Evolutionary conservation across 53 echinoderm and acorn worm species (phyloP).

Genomic region (Hippasteria phrygiana): DNA sequence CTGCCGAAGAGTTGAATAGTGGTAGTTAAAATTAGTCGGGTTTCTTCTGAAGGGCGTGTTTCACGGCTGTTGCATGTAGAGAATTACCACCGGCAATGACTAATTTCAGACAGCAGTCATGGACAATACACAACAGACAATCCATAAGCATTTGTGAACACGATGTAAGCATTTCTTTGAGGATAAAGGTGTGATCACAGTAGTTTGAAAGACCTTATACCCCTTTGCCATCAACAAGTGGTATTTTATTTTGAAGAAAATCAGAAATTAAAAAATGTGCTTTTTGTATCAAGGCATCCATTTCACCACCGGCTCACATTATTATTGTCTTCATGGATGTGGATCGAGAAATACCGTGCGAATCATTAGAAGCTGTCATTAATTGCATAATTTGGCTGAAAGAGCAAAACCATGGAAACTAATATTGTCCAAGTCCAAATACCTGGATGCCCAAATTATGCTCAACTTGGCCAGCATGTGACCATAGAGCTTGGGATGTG

Average conservation of each 20-base stretch:
- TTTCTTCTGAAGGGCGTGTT: background rate
- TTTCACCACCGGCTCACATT: background rate
- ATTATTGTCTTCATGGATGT: background rate
- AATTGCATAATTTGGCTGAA: constrained; percentile 48
- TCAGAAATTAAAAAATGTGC: too few relatives aligned
- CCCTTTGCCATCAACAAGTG: too few relatives aligned
- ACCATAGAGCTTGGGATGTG: too few relatives aligned
- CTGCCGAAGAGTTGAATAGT: constrained; percentile 9
- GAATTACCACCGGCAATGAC: background rate
- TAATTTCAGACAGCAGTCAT: background rate
- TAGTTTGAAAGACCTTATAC: too few relatives aligned
- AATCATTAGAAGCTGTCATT: constrained; percentile 27
- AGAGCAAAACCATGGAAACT: constrained; percentile 59
- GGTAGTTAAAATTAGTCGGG: constrained; percentile 4
- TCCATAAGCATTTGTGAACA: too few relatives aligned
- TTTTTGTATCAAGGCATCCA: background rate
- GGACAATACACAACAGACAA: too few relatives aligned
- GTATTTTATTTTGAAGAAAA: too few relatives aligned
- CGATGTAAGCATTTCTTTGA: too few relatives aligned
- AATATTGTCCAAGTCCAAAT: background rate
- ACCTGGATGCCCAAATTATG: constrained; percentile 31
- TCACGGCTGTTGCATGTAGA: constrained; percentile 23
- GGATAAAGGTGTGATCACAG: too few relatives aligned
- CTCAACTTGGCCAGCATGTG: constrained; percentile 38
- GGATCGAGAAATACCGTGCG: background rate